Evolutionary conservation across 2,888 invertebrate genomes (phyloP).

Genomic region (Orgyia antiqua): DNA sequence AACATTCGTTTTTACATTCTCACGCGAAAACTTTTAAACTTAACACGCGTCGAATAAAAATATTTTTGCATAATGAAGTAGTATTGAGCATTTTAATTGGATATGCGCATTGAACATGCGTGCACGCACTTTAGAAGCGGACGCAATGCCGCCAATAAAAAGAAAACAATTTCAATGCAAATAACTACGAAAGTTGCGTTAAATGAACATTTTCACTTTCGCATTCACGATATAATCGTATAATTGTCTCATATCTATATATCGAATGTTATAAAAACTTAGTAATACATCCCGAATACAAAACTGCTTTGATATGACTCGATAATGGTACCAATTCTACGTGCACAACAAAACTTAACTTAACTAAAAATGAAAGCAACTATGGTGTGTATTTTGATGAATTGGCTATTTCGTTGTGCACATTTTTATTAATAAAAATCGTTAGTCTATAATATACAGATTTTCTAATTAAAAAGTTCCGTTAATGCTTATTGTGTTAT

Average conservation of each 20-base stretch:
- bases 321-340: too few relatives aligned
- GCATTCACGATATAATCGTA: slow-evolving; percentile 49
- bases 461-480: too few relatives aligned
- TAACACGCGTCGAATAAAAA: slow-evolving; percentile 27
- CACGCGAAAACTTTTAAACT: slow-evolving; percentile 22
- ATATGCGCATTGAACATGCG: slow-evolving; percentile 58
- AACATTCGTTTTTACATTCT: too few relatives aligned
- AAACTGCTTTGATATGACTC: slow-evolving; percentile 32
- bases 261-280: slow-evolving; percentile 55
- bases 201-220: slow-evolving; percentile 54
- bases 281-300: slow-evolving; percentile 51
- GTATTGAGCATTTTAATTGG: slow-evolving; percentile 52
- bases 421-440: too few relatives aligned
- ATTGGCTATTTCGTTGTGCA: too few relatives aligned
- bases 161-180: slow-evolving; percentile 62
- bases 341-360: too few relatives aligned
- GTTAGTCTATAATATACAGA: too few relatives aligned
- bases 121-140: slow-evolving; percentile 52
- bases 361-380: too few relatives aligned
- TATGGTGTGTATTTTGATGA: too few relatives aligned
- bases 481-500: too few relatives aligned
- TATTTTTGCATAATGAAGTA: slow-evolving; percentile 31
- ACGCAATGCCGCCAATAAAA: slow-evolving; percentile 40
- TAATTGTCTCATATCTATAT: slow-evolving; percentile 52
- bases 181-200: slow-evolving; percentile 56